A percentile compares a stretch with the other conserved stretches of the same genome.
phyloP scores from a whole-genome alignment of 1,140 invertebrate species.

The Trichonephila inaurata region DNA sequence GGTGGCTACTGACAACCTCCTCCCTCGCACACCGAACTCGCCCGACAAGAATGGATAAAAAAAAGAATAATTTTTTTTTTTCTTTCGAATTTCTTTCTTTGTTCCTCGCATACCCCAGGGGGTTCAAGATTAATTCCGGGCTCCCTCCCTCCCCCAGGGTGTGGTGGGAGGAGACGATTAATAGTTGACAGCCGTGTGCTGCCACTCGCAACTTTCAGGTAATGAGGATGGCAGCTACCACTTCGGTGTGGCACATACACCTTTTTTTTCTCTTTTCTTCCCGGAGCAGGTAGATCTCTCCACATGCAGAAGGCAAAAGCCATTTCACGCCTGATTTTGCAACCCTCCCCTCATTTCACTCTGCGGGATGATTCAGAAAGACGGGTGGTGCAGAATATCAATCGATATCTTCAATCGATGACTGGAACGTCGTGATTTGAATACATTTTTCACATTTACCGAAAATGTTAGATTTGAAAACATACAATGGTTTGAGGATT shows the following conservation, averaged over 20 bases:
- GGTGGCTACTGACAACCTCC: slow-evolving; percentile 17
- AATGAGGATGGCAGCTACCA: slow-evolving; percentile 64
- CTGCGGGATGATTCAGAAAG: neutral
- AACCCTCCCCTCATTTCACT: neutral
- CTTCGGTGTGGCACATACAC: slow-evolving; percentile 9
- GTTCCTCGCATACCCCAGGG: neutral
- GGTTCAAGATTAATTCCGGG: slow-evolving; percentile 60
- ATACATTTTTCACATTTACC: no score
- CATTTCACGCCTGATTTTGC: slow-evolving; percentile 3
- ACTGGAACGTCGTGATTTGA: no score
- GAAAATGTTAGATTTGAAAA: no score
- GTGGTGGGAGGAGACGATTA: slow-evolving; percentile 43
- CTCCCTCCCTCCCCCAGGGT: neutral
- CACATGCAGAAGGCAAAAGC: neutral
- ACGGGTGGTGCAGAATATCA: neutral
- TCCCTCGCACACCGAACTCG: slow-evolving; percentile 49
- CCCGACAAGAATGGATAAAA: neutral
- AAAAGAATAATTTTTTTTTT: neutral
- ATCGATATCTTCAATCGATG: neutral
- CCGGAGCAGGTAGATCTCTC: neutral
- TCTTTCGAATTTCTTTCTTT: no score
- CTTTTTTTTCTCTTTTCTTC: neutral
- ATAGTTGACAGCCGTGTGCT: slow-evolving; percentile 65
- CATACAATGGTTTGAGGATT: no score
- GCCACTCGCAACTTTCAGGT: slow-evolving; percentile 58